Evolutionary conservation across 2,113 vertebrate genomes (phyloP), one percentile per base, ranked within the genome.

Genomic region (Cynopterus brachyotis): DNA sequence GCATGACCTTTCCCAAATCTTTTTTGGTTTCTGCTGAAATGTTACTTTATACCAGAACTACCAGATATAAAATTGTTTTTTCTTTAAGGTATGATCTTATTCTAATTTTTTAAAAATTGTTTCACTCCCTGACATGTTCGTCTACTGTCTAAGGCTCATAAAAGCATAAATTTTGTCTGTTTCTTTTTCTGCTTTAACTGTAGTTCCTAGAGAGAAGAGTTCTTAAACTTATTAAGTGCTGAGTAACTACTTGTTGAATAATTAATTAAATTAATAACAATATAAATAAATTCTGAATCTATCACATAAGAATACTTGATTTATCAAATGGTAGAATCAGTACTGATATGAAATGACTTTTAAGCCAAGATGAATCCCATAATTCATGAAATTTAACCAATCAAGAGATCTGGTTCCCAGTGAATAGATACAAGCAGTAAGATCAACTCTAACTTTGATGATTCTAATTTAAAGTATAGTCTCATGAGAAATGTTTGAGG

Each of bases 391-490:
- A 60, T 81, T 64, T 66, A 82, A 40, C 9, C 24, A 26, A 20
- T 78, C 40, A 73, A 10, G 13, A 1, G 1, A 5, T n/a, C 11
- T 86, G 4, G 9, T 42, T 45, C 3, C 50, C 16, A 42, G 30
- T 93, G 4, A 80, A 12, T 69, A 37, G 1, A 28, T 78, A 87
- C 53, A 55, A 45, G 45, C 26, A 60, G 26, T 72, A 24, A 30
- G 10, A 17, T 59, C 12, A 62, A 59, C 1, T 75, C 86, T 80
- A 87, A 37, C 17, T 10, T 17, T 85, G 35, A 55, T 64, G 26
- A 64, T 76, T 88, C 30, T 89, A 76, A 67, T 19, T 82, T 78
- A 10, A 86, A 95, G 72, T 53, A 9, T 3, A 60, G 24, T 50
- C 13, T 81, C 20, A 19, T 16, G 17, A 92, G 16, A 94, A 82